Evolutionary conservation across 2,797 vertebrate species (phyloP), one percentile per base, ranked within the genome.

Genomic region (Rhinogobio ventralis): DNA sequence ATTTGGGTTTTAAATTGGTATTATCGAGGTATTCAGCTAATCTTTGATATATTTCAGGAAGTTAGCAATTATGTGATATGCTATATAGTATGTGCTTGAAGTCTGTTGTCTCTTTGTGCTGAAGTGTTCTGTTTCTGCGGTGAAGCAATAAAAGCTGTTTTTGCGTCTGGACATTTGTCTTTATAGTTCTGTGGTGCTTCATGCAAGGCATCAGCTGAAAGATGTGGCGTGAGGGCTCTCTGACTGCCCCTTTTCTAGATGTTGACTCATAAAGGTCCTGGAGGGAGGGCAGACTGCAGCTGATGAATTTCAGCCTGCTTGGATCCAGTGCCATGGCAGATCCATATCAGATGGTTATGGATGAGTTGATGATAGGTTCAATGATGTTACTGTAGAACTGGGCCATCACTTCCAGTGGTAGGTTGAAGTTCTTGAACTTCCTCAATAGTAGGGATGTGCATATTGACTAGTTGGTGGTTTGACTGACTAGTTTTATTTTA

Each of bases 201-300:
- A 20, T 28, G 5, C 17, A 25, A 20, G 57, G 39, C 39, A 79
- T 62, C 57, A 79, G 25, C 28, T 79, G 77, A 79, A 30, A 79
- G 10, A 66, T 79, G 60, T 79, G 33, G 39, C 17, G 0, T 33
- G 42, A 64, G 45, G 77, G 60, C 45, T 67, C 39, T 79, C 28
- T 36, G 77, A 51, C 19, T 67, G 28, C 45, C 77, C 45, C 7
- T 7, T 36, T 79, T 42, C 28, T 51, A 64, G 60, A 79, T 51
- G 45, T 67, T 67, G 77, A 79, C 60, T 67, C 60, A 79, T 79
- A n/a, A 66, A 66, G 45, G 77, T 67, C 62, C 77, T 36, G 19
- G 19, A 67, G 45, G 28, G 62, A 67, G 77, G 77, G 42, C 28
- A 49, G 77, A 67, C 51, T 30, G 28, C 62, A 66, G 62, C 45